A percentile compares a stretch with the other conserved stretches of the same genome.
phyloP scores from a whole-genome alignment of 2,113 vertebrate genomes.

The Micronycteris hirsuta region DNA sequence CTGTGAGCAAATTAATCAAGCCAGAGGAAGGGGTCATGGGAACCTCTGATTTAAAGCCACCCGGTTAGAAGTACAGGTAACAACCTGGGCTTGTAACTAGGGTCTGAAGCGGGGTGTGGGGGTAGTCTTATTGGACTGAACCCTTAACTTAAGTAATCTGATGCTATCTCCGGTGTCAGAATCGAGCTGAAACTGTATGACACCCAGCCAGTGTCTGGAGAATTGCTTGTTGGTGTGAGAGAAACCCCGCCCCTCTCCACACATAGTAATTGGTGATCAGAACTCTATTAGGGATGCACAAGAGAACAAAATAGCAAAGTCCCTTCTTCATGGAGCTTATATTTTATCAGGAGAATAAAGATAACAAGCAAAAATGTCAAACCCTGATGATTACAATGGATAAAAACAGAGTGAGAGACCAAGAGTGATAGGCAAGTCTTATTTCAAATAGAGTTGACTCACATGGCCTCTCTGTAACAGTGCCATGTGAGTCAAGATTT shows the following conservation, averaged over 20 bases:
- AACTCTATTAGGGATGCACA: not conserved
- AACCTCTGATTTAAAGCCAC: not conserved
- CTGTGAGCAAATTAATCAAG: not conserved
- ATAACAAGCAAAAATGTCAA: not conserved
- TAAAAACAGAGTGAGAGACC: conserved; percentile 1
- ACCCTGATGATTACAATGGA: not conserved
- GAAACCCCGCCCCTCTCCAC: not conserved
- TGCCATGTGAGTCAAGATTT: not conserved
- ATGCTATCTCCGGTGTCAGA: not conserved
- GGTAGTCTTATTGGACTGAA: not conserved
- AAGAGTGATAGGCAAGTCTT: not conserved
- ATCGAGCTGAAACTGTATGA: not conserved
- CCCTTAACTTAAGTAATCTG: not conserved
- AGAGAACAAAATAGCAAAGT: conserved; percentile 1
- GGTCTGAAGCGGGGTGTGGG: not conserved
- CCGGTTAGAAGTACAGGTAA: not conserved
- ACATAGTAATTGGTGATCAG: not conserved
- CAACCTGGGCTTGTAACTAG: not conserved
- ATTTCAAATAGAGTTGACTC: not conserved
- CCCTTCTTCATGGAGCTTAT: not conserved
- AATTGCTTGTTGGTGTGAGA: not conserved
- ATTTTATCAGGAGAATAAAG: not conserved
- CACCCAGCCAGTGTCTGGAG: not conserved
- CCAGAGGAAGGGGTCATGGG: not conserved
- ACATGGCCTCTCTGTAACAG: not conserved